Percentiles rank a stretch among this genome's conserved stretches.
Evolutionary conservation across 2,113 vertebrate species (phyloP).

Genomic region (Amblyopsis rosae): DNA sequence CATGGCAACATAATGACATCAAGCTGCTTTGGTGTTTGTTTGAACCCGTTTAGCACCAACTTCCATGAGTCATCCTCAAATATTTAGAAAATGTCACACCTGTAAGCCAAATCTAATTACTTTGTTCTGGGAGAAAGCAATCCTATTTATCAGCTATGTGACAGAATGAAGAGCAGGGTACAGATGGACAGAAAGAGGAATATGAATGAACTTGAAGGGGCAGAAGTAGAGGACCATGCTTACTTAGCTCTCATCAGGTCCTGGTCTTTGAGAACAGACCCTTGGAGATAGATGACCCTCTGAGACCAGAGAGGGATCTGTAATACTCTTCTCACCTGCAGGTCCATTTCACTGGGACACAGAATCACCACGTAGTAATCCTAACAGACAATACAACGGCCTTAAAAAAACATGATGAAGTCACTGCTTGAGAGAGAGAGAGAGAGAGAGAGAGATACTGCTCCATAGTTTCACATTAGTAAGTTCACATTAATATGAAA

Average conservation of each 20-base stretch:
- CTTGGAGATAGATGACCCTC: slow-evolving; percentile 95
- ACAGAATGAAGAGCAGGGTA: slow-evolving; percentile 12
- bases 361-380: slow-evolving; percentile 98
- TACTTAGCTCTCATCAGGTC: slow-evolving; percentile 97
- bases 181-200: too few species aligned
- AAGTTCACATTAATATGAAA: too few species aligned
- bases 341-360: slow-evolving; percentile 93
- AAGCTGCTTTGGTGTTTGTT: too few species aligned
- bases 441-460: background rate
- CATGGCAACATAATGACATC: too few species aligned
- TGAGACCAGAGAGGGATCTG: slow-evolving; percentile 98
- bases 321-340: slow-evolving; percentile 92
- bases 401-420: background rate
- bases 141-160: slow-evolving; percentile 16
- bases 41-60: background rate
- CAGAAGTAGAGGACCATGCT: slow-evolving; percentile 53
- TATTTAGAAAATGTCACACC: slow-evolving; percentile 1
- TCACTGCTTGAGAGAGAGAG: background rate
- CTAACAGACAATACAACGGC: slow-evolving; percentile 66
- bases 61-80: background rate
- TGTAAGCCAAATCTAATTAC: slow-evolving; percentile 20
- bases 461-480: too few species aligned
- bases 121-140: slow-evolving; percentile 4
- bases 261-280: slow-evolving; percentile 95
- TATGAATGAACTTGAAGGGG: too few species aligned